These are phyloP conservation scores for Phodopus roborovskii DNA, from an alignment of 2,113 vertebrate species.

Conservation along the genomic window DNA sequence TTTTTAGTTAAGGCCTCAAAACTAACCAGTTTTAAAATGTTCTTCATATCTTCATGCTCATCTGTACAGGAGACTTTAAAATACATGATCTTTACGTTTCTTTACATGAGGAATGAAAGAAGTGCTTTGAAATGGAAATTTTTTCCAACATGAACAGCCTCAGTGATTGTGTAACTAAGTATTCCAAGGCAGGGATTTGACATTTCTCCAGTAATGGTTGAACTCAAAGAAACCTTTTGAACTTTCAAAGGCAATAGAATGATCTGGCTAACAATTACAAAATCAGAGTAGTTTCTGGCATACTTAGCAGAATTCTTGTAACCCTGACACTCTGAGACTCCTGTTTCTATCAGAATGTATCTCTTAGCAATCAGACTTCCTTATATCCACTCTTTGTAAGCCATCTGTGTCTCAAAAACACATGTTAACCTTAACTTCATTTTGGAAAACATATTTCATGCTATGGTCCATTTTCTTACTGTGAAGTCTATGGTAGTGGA, in stretches of 20 bases:
- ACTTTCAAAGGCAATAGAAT: slow-evolving; percentile 62
- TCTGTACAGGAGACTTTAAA: slow-evolving; percentile 64
- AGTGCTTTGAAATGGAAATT: slow-evolving; percentile 60
- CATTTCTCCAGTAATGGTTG: slow-evolving; percentile 45
- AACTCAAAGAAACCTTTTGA: slow-evolving; percentile 55
- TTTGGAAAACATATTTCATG: slow-evolving; percentile 75
- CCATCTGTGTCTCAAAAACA: slow-evolving; percentile 46
- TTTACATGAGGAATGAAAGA: slow-evolving; percentile 58
- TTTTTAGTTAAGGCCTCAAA: background rate
- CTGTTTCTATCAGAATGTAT: background rate
- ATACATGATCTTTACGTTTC: slow-evolving; percentile 37
- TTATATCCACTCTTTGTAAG: slow-evolving; percentile 38
- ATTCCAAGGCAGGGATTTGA: slow-evolving; percentile 13
- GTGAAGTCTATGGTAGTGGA: slow-evolving; percentile 51
- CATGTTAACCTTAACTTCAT: slow-evolving; percentile 58
- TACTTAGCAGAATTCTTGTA: slow-evolving; percentile 39
- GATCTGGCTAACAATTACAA: slow-evolving; percentile 30
- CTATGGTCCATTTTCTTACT: slow-evolving; percentile 73
- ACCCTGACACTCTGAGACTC: background rate
- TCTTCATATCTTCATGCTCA: background rate
- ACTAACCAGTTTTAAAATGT: slow-evolving; percentile 43
- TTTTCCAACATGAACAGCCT: slow-evolving; percentile 52
- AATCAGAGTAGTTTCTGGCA: background rate
- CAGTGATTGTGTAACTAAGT: slow-evolving; percentile 46
- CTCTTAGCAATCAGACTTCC: slow-evolving; percentile 8